Percentiles rank a stretch among this genome's conserved stretches.
phyloP scores from a whole-genome alignment of 1,140 invertebrate genomes.

The Aphis gossypii region DNA sequence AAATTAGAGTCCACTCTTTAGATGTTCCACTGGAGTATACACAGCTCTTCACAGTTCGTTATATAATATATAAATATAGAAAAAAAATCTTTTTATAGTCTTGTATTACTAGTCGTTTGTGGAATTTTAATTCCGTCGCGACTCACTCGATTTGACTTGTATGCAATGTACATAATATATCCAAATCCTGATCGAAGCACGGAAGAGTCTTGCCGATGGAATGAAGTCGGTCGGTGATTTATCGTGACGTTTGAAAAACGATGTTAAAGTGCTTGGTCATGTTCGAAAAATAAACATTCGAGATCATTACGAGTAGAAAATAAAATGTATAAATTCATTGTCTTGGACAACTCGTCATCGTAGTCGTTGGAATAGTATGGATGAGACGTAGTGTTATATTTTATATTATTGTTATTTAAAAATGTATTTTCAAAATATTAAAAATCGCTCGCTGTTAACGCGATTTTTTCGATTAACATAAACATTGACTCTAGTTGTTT shows the following conservation, averaged over 20 bases:
- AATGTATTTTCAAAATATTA: neutral
- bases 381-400: neutral
- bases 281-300: conserved; percentile 24
- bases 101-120: neutral
- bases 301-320: neutral
- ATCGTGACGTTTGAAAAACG: conserved; percentile 51
- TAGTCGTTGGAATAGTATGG: neutral
- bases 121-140: neutral
- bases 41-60: neutral
- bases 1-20: neutral
- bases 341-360: neutral
- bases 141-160: neutral
- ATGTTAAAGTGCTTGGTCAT: conserved; percentile 48
- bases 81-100: neutral
- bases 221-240: conserved; percentile 32
- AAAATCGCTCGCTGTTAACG: neutral
- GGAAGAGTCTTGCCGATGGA: neutral
- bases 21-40: neutral
- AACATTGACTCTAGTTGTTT: neutral
- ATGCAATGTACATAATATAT: neutral
- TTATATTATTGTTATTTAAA: neutral
- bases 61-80: neutral
- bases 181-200: neutral
- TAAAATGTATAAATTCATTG: conserved; percentile 16
- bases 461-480: neutral